Percentiles rank a stretch among this genome's conserved stretches.
phyloP scores from a whole-genome alignment of 2,797 vertebrate genomes.

The Lindbergichthys nudifrons region DNA sequence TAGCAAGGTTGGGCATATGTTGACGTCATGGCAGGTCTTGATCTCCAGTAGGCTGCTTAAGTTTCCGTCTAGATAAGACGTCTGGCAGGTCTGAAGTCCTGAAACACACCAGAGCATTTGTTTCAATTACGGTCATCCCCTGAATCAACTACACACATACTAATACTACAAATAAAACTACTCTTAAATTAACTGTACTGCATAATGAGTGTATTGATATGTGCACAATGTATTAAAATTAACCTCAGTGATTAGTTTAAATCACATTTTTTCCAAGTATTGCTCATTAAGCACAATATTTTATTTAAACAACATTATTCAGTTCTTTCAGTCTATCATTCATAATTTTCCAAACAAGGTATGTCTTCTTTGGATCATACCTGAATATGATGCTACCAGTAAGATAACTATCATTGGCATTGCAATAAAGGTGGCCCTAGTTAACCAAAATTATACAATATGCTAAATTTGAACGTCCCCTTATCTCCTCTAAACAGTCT shows the following conservation, averaged over 20 bases:
- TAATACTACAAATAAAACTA: too few relatives aligned
- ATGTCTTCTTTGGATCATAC: background rate
- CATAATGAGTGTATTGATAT: background rate
- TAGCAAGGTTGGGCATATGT: background rate
- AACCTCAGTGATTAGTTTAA: background rate
- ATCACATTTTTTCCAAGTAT: background rate
- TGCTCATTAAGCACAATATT: background rate
- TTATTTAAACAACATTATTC: conserved; percentile 1
- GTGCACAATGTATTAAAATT: background rate
- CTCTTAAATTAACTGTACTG: background rate
- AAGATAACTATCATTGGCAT: background rate
- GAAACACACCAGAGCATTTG: conserved; percentile 49
- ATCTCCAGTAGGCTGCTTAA: conserved; percentile 73
- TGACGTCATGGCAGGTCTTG: conserved; percentile 72
- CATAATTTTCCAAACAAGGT: background rate
- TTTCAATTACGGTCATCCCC: too few relatives aligned
- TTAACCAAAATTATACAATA: background rate
- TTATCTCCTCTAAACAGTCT: conserved; percentile 9
- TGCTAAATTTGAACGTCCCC: conserved; percentile 19
- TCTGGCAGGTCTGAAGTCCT: conserved; percentile 85
- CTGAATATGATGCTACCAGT: background rate
- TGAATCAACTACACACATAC: too few relatives aligned
- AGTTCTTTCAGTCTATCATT: background rate
- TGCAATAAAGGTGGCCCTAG: background rate
- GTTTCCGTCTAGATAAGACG: conserved; percentile 79